phyloP scores from a whole-genome alignment of 2,797 vertebrate genomes.

The Semotilus atromaculatus region DNA sequence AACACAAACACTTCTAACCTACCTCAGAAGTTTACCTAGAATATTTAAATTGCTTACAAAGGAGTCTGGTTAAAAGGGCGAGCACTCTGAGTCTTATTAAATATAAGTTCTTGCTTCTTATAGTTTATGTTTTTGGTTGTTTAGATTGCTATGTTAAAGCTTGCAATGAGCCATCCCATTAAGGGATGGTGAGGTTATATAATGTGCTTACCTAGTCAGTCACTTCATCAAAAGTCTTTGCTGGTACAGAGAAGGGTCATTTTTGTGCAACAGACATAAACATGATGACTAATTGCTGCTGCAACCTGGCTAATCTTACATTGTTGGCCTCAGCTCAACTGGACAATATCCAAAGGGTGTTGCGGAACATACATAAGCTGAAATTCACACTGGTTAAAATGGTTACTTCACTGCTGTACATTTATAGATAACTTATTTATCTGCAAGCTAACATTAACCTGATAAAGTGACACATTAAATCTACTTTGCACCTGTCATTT shows the following conservation, averaged over 20 bases:
- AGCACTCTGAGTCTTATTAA: background rate
- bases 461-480: slow-evolving; percentile 22
- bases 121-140: background rate
- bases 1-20: background rate
- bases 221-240: background rate
- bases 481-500: background rate
- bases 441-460: slow-evolving; percentile 1
- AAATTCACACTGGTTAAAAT: background rate
- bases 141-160: background rate
- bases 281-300: slow-evolving; percentile 4
- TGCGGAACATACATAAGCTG: background rate
- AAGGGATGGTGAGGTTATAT: background rate
- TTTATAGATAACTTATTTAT: slow-evolving; percentile 30
- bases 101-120: background rate
- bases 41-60: background rate
- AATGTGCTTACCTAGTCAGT: background rate
- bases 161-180: background rate
- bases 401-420: slow-evolving; percentile 5
- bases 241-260: background rate
- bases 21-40: background rate
- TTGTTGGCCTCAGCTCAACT: slow-evolving; percentile 6
- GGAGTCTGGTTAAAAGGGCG: background rate
- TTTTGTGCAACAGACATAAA: slow-evolving; percentile 20
- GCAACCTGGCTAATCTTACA: slow-evolving; percentile 3
- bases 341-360: slow-evolving; percentile 1